These are phyloP conservation scores for Thamnaconus septentrionalis DNA, from an alignment of 2,113 vertebrate genomes.

Conservation along the genomic window DNA sequence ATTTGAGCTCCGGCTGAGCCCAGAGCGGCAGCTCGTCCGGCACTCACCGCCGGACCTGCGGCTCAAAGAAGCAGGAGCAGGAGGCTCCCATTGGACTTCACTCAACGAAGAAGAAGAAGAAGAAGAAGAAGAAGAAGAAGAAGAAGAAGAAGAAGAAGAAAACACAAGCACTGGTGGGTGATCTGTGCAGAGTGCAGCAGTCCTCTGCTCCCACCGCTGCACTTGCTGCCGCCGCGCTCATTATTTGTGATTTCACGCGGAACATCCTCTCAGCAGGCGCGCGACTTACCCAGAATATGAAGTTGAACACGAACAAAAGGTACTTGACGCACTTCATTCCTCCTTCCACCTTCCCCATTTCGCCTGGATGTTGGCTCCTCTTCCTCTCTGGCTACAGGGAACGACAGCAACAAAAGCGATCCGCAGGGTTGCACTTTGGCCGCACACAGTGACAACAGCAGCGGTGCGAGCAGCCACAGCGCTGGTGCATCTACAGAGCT, in stretches of 20 bases:
- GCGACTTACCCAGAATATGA: conserved; percentile 90
- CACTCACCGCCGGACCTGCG: conserved; percentile 14
- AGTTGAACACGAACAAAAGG: conserved; percentile 91
- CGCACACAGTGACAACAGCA: conserved; percentile 35
- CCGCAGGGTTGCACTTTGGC: neutral
- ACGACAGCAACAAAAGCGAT: neutral
- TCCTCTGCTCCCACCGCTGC: conserved; percentile 18
- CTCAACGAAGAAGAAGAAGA: neutral
- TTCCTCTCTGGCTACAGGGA: neutral
- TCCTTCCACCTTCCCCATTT: conserved; percentile 85
- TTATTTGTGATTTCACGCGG: conserved; percentile 15
- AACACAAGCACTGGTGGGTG: too few species aligned
- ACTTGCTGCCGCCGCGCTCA: conserved; percentile 39
- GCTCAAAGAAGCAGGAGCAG: neutral
- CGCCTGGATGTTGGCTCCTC: conserved; percentile 7
- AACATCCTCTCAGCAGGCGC: conserved; percentile 10
- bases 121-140: neutral
- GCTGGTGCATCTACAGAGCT: conserved; percentile 28
- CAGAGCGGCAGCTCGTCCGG: conserved; percentile 36
- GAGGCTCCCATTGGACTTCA: too few species aligned
- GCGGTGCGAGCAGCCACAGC: conserved; percentile 31
- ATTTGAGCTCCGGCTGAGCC: conserved; percentile 62
- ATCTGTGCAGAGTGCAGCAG: neutral
- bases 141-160: neutral
- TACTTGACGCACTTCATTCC: conserved; percentile 91